Conservation (phyloP, 2,888 invertebrate species). For the Synanthedon tipuliformis region DNA sequence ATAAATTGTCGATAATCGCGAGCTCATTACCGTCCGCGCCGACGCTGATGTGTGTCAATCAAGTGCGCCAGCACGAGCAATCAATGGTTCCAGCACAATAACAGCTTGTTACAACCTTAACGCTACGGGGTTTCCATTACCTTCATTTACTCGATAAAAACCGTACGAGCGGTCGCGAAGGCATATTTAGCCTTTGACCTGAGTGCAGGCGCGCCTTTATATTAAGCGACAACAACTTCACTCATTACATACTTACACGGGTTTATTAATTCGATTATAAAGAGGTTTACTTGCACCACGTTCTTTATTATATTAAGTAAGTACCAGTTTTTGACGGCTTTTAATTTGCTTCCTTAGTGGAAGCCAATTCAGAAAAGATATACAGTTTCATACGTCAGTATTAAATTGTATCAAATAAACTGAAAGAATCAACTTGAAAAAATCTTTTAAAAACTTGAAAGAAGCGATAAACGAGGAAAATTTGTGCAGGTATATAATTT, state of each 20-base stretch:
- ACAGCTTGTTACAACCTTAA: conserved; percentile 43
- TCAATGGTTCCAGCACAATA: conserved; percentile 36
- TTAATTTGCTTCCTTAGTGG: no score
- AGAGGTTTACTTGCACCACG: not conserved
- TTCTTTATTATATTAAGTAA: no score
- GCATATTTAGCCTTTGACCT: conserved; percentile 48
- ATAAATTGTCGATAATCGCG: conserved; percentile 27
- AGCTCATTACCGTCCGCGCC: conserved; percentile 46
- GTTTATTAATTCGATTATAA: not conserved
- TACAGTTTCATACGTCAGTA: no score
- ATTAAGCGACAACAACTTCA: not conserved
- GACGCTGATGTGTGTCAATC: conserved; percentile 54
- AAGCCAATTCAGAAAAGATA: no score
- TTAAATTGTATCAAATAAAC: no score
- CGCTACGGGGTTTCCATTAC: conserved; percentile 41
- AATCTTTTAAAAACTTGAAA: no score
- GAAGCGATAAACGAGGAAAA: no score
- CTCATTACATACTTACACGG: not conserved
- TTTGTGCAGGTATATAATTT: no score
- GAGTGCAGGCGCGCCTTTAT: not conserved
- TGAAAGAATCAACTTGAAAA: no score
- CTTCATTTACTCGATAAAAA: conserved; percentile 51
- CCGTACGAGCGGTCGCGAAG: conserved; percentile 19
- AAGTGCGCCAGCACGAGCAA: conserved; percentile 23
- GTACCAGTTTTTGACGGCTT: no score